Percentiles rank a stretch among this genome's conserved stretches.
Conservation (phyloP, 2,888 invertebrate genomes). For the Apotomis betuletana region DNA sequence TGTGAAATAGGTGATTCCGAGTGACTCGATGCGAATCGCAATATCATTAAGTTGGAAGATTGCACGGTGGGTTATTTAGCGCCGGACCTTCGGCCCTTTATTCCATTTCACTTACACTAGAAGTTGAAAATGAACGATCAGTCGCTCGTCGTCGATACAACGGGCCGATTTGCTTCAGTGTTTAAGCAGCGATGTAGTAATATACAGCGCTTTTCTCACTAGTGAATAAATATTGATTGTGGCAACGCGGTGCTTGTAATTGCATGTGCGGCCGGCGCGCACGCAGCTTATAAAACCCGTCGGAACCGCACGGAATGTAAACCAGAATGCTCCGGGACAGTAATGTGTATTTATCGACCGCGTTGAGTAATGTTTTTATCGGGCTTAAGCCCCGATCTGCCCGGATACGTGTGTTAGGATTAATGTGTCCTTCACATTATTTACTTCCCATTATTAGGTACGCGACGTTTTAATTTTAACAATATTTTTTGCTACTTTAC, state of each 20-base stretch:
- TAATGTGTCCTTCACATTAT: slow-evolving; percentile 54
- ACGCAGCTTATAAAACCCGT: slow-evolving; percentile 81
- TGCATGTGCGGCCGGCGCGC: slow-evolving; percentile 72
- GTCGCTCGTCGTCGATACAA: slow-evolving; percentile 55
- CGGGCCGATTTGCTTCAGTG: slow-evolving; percentile 48
- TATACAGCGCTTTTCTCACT: slow-evolving; percentile 67
- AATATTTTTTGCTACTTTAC: slow-evolving; percentile 53
- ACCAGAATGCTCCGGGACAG: slow-evolving; percentile 80
- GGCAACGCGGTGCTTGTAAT: slow-evolving; percentile 79
- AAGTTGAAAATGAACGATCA: slow-evolving; percentile 47
- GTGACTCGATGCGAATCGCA: slow-evolving; percentile 64
- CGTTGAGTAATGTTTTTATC: slow-evolving; percentile 82
- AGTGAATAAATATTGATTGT: slow-evolving; percentile 76
- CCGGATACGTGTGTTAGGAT: slow-evolving; percentile 63
- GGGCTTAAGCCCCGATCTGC: slow-evolving; percentile 67
- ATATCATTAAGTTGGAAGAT: slow-evolving; percentile 71
- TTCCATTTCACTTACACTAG: slow-evolving; percentile 50
- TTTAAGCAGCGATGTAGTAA: slow-evolving; percentile 65
- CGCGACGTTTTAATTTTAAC: slow-evolving; percentile 53
- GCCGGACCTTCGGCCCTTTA: slow-evolving; percentile 55
- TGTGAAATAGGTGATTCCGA: slow-evolving; percentile 60
- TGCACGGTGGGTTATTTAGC: slow-evolving; percentile 67
- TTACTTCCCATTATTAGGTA: slow-evolving; percentile 54
- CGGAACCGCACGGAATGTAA: slow-evolving; percentile 81
- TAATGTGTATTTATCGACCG: slow-evolving; percentile 83